These are phyloP conservation scores for Lasius fuliginosus DNA, from an alignment of 2,888 invertebrate species.

Conservation along the genomic window DNA sequence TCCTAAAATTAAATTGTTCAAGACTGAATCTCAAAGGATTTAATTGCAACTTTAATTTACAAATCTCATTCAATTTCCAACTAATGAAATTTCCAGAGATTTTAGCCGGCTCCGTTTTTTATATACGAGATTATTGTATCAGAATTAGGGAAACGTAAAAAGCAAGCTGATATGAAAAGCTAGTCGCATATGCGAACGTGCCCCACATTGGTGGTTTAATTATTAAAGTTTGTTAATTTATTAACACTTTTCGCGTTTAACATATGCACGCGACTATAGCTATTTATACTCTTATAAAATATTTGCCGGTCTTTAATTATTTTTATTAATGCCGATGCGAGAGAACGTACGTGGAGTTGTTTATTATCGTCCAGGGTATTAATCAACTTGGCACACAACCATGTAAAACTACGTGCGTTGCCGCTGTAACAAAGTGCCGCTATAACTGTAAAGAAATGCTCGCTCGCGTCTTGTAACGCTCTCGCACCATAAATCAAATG, in stretches of 20 bases:
- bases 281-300: constrained; percentile 33
- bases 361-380: constrained; percentile 38
- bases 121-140: neutral
- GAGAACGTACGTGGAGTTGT: neutral
- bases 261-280: neutral
- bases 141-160: neutral
- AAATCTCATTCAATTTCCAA: neutral
- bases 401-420: constrained; percentile 41
- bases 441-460: constrained; percentile 48
- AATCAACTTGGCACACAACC: constrained; percentile 46
- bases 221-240: constrained; percentile 3
- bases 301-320: constrained; percentile 6
- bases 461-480: constrained; percentile 38
- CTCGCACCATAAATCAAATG: constrained; percentile 43
- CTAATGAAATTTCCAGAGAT: neutral
- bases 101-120: neutral
- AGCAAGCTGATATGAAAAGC: neutral
- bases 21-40: neutral
- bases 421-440: constrained; percentile 37
- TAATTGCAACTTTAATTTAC: neutral
- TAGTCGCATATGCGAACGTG: neutral
- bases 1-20: neutral
- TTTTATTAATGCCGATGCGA: constrained; percentile 9
- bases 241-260: constrained; percentile 6
- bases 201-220: neutral